Base-by-base conservation (phyloP, 2,888 invertebrate species). In the Drosophila colorata region DNA sequence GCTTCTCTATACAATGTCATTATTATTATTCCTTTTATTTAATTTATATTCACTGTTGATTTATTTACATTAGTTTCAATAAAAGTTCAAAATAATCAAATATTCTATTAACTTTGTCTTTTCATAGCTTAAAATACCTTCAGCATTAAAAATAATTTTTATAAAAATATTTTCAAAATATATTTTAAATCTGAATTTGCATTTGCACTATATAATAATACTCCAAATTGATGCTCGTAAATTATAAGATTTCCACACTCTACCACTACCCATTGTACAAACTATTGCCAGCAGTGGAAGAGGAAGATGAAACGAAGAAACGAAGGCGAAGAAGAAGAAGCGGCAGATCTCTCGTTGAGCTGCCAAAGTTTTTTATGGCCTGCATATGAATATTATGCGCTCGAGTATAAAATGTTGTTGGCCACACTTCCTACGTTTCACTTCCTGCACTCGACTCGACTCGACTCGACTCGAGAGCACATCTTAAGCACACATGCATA, bases 381-480 rank as follows among this genome's bases (percentile, higher is more conserved):
- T 78, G 79, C 90, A 86, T 89, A 90, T 89, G 88, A 90, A 88
- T 88, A 89, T 90, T 89, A 88, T 90, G 80, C 90, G 82, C 90
- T 87, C 80, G 79, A 84, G 80, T 88, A 87, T 85, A 80, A 90
- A 90, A 89, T 88, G 87, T 88, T 84, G 89, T 89, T 87, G 88
- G 88, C 84, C 88, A 89, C 84, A 89, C 88, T 85, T 87, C 88
- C 84, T 89, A 84, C 83, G 82, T 88, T 89, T 72, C 87, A 88
- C 89, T 78, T 84, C 83, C 83, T 89, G 89, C 87, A 87, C 89
- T 87, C 74, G 69, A 84, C 31, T 47, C 25, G 33, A 14, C 18
- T 52, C 69, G 41, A 40, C 48, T 55, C 23, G 49, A 11, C 59
- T 78, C 47, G 46, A 66, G 86, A 63, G 60, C 79, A 56, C 60